These are phyloP conservation scores for Oxyruncus cristatus DNA, from an alignment of 2,113 vertebrate genomes.

Conservation along the genomic window DNA sequence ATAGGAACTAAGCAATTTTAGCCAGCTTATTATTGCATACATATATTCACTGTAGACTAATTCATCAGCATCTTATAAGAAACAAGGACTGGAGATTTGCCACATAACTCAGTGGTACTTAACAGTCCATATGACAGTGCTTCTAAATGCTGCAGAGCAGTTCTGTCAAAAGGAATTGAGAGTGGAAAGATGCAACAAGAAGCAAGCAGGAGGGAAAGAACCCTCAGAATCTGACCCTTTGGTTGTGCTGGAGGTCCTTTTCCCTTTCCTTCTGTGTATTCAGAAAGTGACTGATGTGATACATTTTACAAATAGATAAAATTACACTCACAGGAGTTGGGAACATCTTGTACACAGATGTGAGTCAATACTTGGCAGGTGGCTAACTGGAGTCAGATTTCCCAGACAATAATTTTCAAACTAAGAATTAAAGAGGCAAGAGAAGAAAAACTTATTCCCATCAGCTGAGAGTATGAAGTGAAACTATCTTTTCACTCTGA, in stretches of 20 bases:
- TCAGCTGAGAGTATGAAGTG: background rate
- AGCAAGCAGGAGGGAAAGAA: background rate
- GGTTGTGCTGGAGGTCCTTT: background rate
- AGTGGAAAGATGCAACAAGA: background rate
- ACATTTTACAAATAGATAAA: background rate
- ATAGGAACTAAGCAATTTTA: background rate
- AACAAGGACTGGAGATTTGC: background rate
- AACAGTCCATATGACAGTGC: background rate
- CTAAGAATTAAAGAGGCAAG: background rate
- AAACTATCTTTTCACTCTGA: background rate
- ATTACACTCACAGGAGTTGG: background rate
- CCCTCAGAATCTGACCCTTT: accelerated
- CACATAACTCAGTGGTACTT: background rate
- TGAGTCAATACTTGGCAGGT: constrained; percentile 58
- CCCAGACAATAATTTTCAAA: constrained; percentile 46
- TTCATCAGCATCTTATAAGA: background rate
- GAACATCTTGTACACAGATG: constrained; percentile 53
- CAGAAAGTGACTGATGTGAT: background rate
- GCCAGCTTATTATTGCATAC: background rate
- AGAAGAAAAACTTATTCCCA: background rate
- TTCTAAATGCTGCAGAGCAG: background rate
- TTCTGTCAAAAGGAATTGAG: background rate
- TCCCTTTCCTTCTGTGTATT: background rate
- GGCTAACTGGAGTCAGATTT: constrained; percentile 17
- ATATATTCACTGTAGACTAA: background rate